Evolutionary conservation across 2,113 vertebrate species (phyloP), one percentile per base, ranked within the genome.

Genomic region (Prinia subflava): DNA sequence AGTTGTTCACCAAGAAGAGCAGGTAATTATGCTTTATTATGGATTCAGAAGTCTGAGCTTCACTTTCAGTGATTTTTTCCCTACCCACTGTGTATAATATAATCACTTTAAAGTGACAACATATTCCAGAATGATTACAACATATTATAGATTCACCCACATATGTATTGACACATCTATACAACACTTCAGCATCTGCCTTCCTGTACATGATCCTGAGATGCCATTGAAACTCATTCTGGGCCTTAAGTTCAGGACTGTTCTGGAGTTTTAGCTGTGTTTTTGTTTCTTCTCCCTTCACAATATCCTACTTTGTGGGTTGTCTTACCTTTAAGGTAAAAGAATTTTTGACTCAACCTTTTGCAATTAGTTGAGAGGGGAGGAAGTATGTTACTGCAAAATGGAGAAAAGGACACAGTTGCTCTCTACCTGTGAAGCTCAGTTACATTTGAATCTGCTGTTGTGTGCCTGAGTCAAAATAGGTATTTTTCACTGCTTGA

Each of bases 211-310:
- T 3, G 7, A 60, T 16, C 19, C 10, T 60, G 23, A 55, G 27
- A 16, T 23, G 2, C 3, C 3, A 67, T 37, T 88, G 24, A 53
- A 79, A n/a, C 6, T 42, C 20, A 33, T n/a, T 28, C 9, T 15
- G 5, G 15, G 4, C 3, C 2, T 18, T 39, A 15, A 7, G 3
- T 2, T 44, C 17, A 20, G 30, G 11, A 10, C 0, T 41, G 4
- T 7, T 56, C 8, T 25, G 14, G 14, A 10, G 6, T 5, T 11
- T 39, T 41, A 10, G 16, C 4, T 74, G 3, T 65, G 12, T 2
- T 55, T 44, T 31, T 5, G 2, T 59, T 31, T 81, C 8, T 7
- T 37, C 2, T 3, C 7, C 4, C 0, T 27, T 10, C 2, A 3
- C 1, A 11, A 10, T 12, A 31, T 42, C 10, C 6, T 5, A 14